These are phyloP conservation scores for Orthosia cruda DNA, from an alignment of 2,888 invertebrate genomes.

Conservation along the genomic window DNA sequence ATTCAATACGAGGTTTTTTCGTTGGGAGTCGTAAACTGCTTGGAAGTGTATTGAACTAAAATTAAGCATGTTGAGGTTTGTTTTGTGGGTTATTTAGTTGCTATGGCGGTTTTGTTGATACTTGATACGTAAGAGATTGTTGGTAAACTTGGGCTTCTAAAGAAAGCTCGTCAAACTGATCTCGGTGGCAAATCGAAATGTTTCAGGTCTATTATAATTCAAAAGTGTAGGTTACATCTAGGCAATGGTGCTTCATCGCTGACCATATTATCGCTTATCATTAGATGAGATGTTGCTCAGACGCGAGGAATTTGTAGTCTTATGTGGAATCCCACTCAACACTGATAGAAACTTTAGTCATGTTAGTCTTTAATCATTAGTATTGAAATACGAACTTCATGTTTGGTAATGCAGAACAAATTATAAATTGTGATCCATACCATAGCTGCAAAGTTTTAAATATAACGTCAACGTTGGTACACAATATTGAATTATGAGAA, in stretches of 20 bases:
- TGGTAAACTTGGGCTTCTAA: neutral
- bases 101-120: neutral
- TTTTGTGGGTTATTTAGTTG: conserved; percentile 36
- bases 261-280: too few species aligned
- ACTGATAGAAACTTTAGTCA: too few species aligned
- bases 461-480: too few species aligned
- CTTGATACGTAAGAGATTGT: neutral
- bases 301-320: too few species aligned
- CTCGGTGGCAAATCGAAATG: neutral
- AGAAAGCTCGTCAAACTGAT: neutral
- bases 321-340: too few species aligned
- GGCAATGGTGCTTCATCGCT: too few species aligned
- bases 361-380: too few species aligned
- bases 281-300: too few species aligned
- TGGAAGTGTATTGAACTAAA: conserved; percentile 61
- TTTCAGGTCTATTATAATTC: neutral
- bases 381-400: neutral
- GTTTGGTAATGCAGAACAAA: neutral
- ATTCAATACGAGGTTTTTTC: conserved; percentile 65
- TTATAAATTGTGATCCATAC: neutral
- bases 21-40: conserved; percentile 49
- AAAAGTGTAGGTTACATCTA: too few species aligned
- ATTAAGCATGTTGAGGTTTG: conserved; percentile 48
- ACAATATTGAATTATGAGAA: neutral
- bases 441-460: too few species aligned